A percentile compares a stretch with the other conserved stretches of the same genome.
These are phyloP conservation scores for Lithobates sylvaticus DNA, from an alignment of 2,797 vertebrate species.

Conservation along the genomic window DNA sequence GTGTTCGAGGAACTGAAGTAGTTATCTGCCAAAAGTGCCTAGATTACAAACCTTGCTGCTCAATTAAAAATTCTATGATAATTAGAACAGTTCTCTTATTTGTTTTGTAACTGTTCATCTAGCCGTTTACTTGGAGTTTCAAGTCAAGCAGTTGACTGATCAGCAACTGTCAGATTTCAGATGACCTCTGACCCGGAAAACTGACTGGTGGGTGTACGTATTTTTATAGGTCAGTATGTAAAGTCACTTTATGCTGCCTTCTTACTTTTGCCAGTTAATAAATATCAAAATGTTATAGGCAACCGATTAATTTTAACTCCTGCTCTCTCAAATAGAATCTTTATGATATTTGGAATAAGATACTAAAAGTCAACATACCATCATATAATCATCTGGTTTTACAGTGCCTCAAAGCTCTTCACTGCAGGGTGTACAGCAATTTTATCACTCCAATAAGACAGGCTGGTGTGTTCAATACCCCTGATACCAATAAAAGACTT, in stretches of 20 bases:
- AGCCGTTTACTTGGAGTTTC: not conserved
- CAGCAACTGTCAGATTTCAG: not conserved
- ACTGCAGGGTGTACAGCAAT: not conserved
- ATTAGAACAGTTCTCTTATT: no score
- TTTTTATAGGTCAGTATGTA: not conserved
- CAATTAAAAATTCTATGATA: no score
- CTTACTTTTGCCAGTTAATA: not conserved
- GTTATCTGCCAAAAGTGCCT: no score
- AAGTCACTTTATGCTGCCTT: not conserved
- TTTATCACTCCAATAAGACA: slow-evolving; percentile 28
- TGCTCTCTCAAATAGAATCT: not conserved
- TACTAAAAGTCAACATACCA: not conserved
- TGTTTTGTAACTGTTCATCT: not conserved
- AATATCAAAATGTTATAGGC: not conserved
- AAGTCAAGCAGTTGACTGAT: not conserved
- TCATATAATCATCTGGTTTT: not conserved
- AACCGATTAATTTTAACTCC: not conserved
- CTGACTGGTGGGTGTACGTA: no score
- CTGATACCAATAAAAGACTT: slow-evolving; percentile 33
- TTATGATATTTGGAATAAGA: not conserved
- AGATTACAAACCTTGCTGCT: no score
- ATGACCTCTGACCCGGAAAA: not conserved
- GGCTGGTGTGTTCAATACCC: slow-evolving; percentile 27
- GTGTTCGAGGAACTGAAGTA: no score
- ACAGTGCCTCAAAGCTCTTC: not conserved